These are phyloP conservation scores for Tryphoninae sp. DNA, from an alignment of 2,888 invertebrate genomes.

Conservation along the genomic window DNA sequence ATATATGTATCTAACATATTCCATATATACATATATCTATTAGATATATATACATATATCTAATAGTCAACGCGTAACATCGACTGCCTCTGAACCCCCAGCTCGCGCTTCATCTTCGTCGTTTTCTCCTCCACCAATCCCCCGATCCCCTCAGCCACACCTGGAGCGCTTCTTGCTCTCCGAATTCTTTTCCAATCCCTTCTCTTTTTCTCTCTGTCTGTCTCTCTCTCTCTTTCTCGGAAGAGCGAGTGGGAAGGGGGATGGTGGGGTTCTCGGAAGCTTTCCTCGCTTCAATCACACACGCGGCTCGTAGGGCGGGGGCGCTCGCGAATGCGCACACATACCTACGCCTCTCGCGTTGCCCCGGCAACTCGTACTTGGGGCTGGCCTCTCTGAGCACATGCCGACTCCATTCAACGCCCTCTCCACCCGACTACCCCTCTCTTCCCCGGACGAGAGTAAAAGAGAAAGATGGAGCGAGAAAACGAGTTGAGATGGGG, in stretches of 20 bases:
- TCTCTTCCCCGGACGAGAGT: conserved; percentile 47
- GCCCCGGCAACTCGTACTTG: conserved; percentile 73
- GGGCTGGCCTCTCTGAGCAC: conserved; percentile 79
- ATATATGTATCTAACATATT: conserved; percentile 41
- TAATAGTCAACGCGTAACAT: neutral
- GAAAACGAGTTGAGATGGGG: conserved; percentile 34
- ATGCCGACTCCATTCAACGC: conserved; percentile 77
- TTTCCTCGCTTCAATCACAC: conserved; percentile 41
- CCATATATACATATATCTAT: neutral
- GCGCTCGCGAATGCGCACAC: conserved; percentile 64
- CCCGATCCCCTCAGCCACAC: conserved; percentile 28
- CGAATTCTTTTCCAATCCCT: conserved; percentile 20
- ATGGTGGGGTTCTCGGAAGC: neutral
- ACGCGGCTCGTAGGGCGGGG: conserved; percentile 52
- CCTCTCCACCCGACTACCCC: conserved; percentile 70
- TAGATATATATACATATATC: too few species aligned
- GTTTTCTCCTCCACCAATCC: conserved; percentile 43
- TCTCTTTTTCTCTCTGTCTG: conserved; percentile 38
- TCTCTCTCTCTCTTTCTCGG: neutral
- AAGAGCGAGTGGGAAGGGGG: neutral
- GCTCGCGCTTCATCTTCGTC: conserved; percentile 46
- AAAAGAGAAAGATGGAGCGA: conserved; percentile 19
- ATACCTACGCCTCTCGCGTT: conserved; percentile 75
- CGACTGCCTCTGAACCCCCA: conserved; percentile 3
- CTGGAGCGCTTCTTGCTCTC: conserved; percentile 33